Percentiles rank a stretch among this genome's conserved stretches.
These are phyloP conservation scores for Drosophila sechellia DNA, from an alignment of 1,140 invertebrate genomes.

Conservation along the genomic window DNA sequence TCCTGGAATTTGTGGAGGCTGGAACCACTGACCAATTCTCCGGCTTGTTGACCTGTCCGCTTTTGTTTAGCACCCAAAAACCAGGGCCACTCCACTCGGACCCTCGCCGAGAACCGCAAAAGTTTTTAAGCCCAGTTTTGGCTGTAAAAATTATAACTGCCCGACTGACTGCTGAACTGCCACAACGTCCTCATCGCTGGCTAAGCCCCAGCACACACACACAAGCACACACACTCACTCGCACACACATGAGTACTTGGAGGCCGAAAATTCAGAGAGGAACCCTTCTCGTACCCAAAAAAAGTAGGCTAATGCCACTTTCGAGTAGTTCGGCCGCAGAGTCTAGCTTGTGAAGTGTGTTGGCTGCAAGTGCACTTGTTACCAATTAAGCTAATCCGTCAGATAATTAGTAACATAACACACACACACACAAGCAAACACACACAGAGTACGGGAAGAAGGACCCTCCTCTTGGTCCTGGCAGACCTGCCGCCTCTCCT, in stretches of 20 bases:
- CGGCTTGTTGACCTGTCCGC: constrained; percentile 67
- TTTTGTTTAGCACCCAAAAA: constrained; percentile 40
- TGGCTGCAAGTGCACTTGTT: constrained; percentile 81
- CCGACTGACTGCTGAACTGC: constrained; percentile 40
- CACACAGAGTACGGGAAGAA: constrained; percentile 10
- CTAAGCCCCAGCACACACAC: constrained; percentile 28
- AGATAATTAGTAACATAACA: constrained; percentile 83
- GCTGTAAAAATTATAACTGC: constrained; percentile 75
- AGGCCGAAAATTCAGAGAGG: constrained; percentile 51
- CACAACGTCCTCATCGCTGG: constrained; percentile 51
- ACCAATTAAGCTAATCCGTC: constrained; percentile 82
- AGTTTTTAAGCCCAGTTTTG: constrained; percentile 73
- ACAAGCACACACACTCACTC: background rate
- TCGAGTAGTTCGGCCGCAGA: constrained; percentile 77
- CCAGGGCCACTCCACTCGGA: constrained; percentile 13
- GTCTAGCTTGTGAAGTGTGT: constrained; percentile 74
- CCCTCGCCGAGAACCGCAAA: constrained; percentile 53
- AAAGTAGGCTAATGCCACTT: constrained; percentile 77
- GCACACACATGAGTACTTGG: constrained; percentile 24
- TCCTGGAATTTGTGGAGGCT: background rate
- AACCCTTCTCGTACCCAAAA: constrained; percentile 31
- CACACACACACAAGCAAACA: constrained; percentile 38
- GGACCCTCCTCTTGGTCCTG: constrained; percentile 36
- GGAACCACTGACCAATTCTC: constrained; percentile 48
- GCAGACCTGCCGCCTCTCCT: constrained; percentile 13